Evolutionary conservation across 2,113 vertebrate genomes (phyloP).

Genomic region (Micronycteris hirsuta): DNA sequence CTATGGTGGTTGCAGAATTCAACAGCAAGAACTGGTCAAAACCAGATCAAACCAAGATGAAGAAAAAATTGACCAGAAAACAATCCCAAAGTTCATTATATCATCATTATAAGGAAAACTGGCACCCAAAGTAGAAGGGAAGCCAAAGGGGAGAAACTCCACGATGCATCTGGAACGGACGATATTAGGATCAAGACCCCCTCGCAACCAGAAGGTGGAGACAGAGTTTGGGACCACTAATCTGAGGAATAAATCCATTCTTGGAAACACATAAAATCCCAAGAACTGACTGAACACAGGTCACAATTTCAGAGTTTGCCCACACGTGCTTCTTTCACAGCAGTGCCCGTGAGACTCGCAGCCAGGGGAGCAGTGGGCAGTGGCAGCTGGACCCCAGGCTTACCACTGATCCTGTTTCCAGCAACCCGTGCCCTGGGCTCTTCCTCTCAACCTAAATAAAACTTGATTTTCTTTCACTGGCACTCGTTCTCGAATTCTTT

Average conservation of each 20-base stretch:
- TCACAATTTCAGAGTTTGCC: not conserved
- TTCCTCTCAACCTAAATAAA: not conserved
- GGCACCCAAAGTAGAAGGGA: not conserved
- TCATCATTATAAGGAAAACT: not conserved
- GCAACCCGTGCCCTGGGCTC: not conserved
- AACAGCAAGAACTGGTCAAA: not conserved
- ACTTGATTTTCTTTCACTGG: not conserved
- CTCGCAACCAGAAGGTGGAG: not conserved
- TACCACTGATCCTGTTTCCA: not conserved
- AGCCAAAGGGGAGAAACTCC: not conserved
- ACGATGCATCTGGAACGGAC: too few relatives aligned
- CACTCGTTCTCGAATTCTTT: not conserved
- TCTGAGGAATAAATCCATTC: not conserved
- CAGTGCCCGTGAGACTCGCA: not conserved
- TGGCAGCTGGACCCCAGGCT: not conserved
- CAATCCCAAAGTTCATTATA: not conserved
- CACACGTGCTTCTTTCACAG: not conserved
- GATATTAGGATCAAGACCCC: not conserved
- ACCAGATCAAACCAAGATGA: not conserved
- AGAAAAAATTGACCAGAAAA: not conserved
- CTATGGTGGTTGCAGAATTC: not conserved
- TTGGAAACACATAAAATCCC: not conserved
- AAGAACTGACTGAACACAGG: not conserved
- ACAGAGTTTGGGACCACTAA: not conserved
- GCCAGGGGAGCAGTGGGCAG: not conserved